Evolutionary conservation across 2,113 vertebrate species (phyloP), one percentile per base, ranked within the genome.

Genomic region (Lanius collurio): DNA sequence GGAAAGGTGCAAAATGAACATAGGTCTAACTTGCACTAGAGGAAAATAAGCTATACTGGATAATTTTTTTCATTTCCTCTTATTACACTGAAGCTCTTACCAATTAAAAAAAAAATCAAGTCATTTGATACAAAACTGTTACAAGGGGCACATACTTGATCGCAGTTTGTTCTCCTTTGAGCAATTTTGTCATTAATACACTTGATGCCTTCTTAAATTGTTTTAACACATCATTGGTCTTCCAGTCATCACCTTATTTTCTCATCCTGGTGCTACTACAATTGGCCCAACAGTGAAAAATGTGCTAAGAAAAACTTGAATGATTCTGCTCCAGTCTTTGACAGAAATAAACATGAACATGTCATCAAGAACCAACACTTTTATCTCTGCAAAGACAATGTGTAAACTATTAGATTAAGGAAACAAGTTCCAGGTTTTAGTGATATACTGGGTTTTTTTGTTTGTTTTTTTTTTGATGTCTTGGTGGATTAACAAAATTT

Each of bases 281-380:
- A 81, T 98, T 42, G 98, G 99, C 69, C 98, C 98, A 7, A 97
- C 98, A 9, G 97, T 98, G 33, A 81, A 60, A 88, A 98, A 80
- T 4, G 93, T 98, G 35, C 90, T 76, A 98, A 96, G 89, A 97
- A 96, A 94, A 97, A 60, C 74, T 97, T 98, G 67, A 94, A 94
- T 33, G 91, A 71, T 50, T 95, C 97, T 8, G 37, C 98, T 98
- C 96, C 97, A 1, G 35, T 84, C 35, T 98, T 98, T 20, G 94
- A 98, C 94, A 95, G 97, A 78, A 95, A 89, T 42, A 98, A 98
- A 83, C 97, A 98, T 3, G 98, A 98, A 83, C 97, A 97, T 3
- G 98, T 98, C 50, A 98, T 98, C 80, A 96, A 98, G 76, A 97
- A 98, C 91, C 97, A 97, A 23, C 97, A 98, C 62, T 98, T 98